These are phyloP conservation scores for Leptopterna dolabrata DNA, from an alignment of 2,888 invertebrate genomes.

Conservation along the genomic window DNA sequence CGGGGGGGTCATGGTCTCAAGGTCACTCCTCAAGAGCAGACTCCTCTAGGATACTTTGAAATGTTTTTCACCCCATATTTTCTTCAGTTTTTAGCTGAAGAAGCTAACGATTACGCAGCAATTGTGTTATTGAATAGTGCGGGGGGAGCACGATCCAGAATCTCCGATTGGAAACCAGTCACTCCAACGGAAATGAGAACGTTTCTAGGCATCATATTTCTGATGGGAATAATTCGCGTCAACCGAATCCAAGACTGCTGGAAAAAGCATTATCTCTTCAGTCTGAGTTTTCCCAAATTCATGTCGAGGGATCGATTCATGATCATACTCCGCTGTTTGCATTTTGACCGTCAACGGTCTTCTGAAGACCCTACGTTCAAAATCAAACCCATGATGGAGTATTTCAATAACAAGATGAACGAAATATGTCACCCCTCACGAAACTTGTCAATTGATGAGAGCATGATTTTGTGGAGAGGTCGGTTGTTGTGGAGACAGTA, in stretches of 20 bases:
- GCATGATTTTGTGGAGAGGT: conserved; percentile 65
- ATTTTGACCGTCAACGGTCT: too few species aligned
- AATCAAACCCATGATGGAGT: conserved; percentile 65
- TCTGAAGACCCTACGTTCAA: too few species aligned
- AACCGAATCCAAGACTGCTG: not conserved
- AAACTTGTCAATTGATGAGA: conserved; percentile 65
- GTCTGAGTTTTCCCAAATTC: not conserved
- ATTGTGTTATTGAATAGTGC: too few species aligned
- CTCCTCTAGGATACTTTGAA: too few species aligned
- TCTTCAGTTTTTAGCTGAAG: not conserved
- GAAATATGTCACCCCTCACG: conserved; percentile 64
- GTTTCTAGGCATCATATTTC: not conserved
- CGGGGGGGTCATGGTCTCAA: not conserved
- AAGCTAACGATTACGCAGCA: not conserved
- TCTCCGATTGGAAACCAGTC: not conserved
- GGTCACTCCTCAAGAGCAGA: not conserved
- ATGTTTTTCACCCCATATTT: not conserved
- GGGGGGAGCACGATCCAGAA: not conserved
- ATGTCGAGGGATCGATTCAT: not conserved
- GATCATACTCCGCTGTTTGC: not conserved
- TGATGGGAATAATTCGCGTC: not conserved
- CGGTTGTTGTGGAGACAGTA: conserved; percentile 65
- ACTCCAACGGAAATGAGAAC: not conserved
- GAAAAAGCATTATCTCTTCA: not conserved
- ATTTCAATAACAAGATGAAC: conserved; percentile 65